These are phyloP conservation scores for Stenodera caucasica DNA, from an alignment of 2,888 invertebrate genomes.

Conservation along the genomic window DNA sequence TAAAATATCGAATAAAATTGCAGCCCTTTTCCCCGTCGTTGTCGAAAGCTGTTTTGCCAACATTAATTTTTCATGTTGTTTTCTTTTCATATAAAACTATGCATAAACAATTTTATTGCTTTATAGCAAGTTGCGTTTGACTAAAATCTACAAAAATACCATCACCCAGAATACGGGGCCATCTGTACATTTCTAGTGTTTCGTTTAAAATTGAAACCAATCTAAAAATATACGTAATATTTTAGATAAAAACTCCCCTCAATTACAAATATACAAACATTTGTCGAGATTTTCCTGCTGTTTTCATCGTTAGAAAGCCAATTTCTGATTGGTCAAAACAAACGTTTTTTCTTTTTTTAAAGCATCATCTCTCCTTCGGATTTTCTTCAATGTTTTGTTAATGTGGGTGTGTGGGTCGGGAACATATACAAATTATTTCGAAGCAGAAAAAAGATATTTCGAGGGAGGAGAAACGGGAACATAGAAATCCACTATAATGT, in stretches of 20 bases:
- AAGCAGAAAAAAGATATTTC: slow-evolving; percentile 21
- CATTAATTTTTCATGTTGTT: too few species aligned
- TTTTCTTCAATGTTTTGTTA: too few species aligned
- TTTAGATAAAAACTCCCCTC: neutral
- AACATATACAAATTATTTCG: slow-evolving; percentile 42
- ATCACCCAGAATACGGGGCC: neutral
- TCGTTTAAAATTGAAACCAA: neutral
- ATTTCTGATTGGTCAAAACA: slow-evolving; percentile 25
- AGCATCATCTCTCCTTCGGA: neutral
- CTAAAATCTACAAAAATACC: neutral
- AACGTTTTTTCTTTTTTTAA: neutral
- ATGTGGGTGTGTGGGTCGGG: slow-evolving; percentile 35
- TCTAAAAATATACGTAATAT: slow-evolving; percentile 43
- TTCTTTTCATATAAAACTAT: neutral
- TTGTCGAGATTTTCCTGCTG: slow-evolving; percentile 40
- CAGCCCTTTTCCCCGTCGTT: slow-evolving; percentile 91
- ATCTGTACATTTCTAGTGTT: neutral
- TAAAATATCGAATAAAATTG: too few species aligned
- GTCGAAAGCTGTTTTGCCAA: too few species aligned
- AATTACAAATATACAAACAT: neutral
- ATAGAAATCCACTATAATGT: slow-evolving; percentile 53
- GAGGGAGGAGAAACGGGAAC: slow-evolving; percentile 29
- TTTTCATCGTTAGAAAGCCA: slow-evolving; percentile 29
- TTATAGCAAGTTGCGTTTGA: slow-evolving; percentile 2
- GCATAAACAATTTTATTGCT: slow-evolving; percentile 1